Percentiles rank a stretch among this genome's conserved stretches.
phyloP scores from a whole-genome alignment of 2,888 invertebrate species.

The Zygothrica quintamaculata region DNA sequence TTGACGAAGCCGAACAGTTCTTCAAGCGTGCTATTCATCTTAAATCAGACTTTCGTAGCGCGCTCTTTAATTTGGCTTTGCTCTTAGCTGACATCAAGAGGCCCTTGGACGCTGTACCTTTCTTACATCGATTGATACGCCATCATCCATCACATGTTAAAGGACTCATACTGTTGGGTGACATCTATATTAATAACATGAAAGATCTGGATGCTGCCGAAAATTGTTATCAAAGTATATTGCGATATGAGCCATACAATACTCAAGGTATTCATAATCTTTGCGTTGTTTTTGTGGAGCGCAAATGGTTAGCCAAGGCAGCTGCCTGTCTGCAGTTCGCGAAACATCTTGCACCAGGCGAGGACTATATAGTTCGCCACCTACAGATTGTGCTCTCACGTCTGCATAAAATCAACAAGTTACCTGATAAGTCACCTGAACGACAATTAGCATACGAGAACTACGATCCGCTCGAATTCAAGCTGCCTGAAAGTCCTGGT shows the following conservation, averaged over 20 bases:
- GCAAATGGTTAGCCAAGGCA: conserved; percentile 93
- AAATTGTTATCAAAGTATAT: conserved; percentile 95
- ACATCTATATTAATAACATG: conserved; percentile 97
- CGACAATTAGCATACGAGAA: conserved; percentile 82
- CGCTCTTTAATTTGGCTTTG: conserved; percentile 96
- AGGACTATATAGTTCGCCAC: conserved; percentile 96
- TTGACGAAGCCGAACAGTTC: conserved; percentile 94
- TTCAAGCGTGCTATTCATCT: conserved; percentile 94
- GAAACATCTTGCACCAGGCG: conserved; percentile 92
- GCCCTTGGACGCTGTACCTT: conserved; percentile 96
- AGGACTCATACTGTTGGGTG: conserved; percentile 95
- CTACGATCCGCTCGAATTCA: conserved; percentile 83
- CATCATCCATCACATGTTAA: conserved; percentile 97
- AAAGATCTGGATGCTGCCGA: conserved; percentile 97
- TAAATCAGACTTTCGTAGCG: conserved; percentile 95
- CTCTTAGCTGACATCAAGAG: conserved; percentile 94
- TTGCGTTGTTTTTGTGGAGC: conserved; percentile 97
- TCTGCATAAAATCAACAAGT: conserved; percentile 80
- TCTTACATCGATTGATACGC: conserved; percentile 94
- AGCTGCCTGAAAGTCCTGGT: conserved; percentile 28
- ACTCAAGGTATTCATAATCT: conserved; percentile 98
- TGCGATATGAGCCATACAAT: conserved; percentile 94
- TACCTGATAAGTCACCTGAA: conserved; percentile 81
- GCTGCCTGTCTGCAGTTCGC: conserved; percentile 93
- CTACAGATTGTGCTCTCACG: conserved; percentile 90